Base-by-base conservation (phyloP, 2,113 vertebrate genomes). In the Solea senegalensis region DNA sequence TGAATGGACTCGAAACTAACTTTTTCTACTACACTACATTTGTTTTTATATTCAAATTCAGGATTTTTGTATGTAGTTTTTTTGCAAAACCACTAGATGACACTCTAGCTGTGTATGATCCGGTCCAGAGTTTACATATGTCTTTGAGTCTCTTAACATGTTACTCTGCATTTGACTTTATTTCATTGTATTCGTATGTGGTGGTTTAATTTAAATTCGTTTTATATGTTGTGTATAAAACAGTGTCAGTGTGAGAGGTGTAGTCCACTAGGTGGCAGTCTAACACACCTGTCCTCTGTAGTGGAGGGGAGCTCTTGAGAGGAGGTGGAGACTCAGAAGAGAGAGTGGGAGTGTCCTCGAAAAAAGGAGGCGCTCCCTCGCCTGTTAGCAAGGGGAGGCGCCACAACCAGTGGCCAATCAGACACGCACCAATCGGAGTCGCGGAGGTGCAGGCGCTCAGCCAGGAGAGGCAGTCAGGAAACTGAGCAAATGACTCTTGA, bases 401-500 rank as follows among this genome's bases (percentile, higher is more conserved):
- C 60, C 16, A 1, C 44, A 41, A 53, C 0, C 48, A 45, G 5
- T 8, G 40, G 10, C 90, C 90, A 91, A 92, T 92, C 81, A 77
- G 8, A 40, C 69, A 84, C 71, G 9, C 21, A 70, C 91, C 92
- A 93, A 92, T 93, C 70, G 81, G 76, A 67, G 56, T 13, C 26
- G 58, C 62, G 78, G 41, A 76, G 58, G 65, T 55, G 55, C 3
- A n/a, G 21, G 56, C n/a, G 4, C 71, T 76, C 61, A 64, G 45
- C 59, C 21, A 79, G 71, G 79, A 75, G 87, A 84, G 80, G 72
- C 66, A 76, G 81, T 72, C 84, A 88, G 91, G 89, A 93, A 90
- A 72, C 78, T 65, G 69, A 88, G 88, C 82, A 91, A 92, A 92
- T 89, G 78, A 86, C 72, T 86, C 83, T 78, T 88, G 86, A 92